These are phyloP conservation scores for Acromyrmex heyeri DNA, from an alignment of 1,140 invertebrate species.

Conservation along the genomic window DNA sequence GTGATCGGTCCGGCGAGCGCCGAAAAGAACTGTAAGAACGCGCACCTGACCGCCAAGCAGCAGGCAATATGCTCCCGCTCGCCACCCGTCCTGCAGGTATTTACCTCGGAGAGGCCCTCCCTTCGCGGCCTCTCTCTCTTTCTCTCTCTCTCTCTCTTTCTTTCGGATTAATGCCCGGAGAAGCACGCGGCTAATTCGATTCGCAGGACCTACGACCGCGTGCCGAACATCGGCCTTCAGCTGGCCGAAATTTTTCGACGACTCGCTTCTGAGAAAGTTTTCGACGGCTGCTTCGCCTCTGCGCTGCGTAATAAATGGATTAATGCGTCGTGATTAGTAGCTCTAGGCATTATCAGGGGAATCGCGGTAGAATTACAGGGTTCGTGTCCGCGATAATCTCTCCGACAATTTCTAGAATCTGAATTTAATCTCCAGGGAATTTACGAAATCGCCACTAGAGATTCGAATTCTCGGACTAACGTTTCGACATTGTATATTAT, in stretches of 20 bases:
- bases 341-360: background rate
- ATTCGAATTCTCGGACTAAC: background rate
- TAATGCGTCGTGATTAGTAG: conserved; percentile 39
- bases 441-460: background rate
- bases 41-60: conserved; percentile 84
- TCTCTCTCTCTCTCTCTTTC: background rate
- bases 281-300: background rate
- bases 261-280: conserved; percentile 22
- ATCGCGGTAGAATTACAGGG: conserved; percentile 31
- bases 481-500: background rate
- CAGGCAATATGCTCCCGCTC: conserved; percentile 85
- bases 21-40: conserved; percentile 85
- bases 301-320: conserved; percentile 19
- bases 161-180: conserved; percentile 71
- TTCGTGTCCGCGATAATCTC: background rate
- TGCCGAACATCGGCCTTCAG: conserved; percentile 39
- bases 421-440: background rate
- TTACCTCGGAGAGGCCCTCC: conserved; percentile 61
- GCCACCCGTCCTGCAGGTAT: conserved; percentile 85
- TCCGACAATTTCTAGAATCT: background rate
- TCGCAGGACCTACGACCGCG: conserved; percentile 60
- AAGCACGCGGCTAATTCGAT: conserved; percentile 74
- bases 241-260: conserved; percentile 12
- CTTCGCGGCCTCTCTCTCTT: background rate
- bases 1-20: conserved; percentile 85